Evolutionary conservation across 1,140 invertebrate genomes (phyloP), one percentile per base, ranked within the genome.

Genomic region (Micrasema longulum): DNA sequence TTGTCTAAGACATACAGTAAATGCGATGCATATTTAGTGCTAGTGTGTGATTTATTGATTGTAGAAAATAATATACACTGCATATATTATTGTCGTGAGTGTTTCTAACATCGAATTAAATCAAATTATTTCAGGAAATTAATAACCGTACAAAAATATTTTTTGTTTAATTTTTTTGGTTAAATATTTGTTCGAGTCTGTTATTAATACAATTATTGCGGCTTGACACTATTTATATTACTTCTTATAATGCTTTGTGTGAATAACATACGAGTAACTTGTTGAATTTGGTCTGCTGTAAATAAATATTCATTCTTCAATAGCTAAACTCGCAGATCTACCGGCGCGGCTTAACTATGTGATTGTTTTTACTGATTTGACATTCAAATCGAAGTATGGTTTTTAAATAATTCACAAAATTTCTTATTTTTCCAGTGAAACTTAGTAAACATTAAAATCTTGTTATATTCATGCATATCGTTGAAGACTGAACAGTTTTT

Each of bases 11-110:
- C 35, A 43, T 47, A 45, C 60, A 26, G 31, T 64, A 47, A 64
- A 45, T 47, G 12, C 43, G 43, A 41, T 64, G 60, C 60, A 64
- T 64, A 64, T 47, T 47, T 64, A 47, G 60, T 47, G 60, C 26
- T 47, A 45, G 38, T 64, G 60, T 64, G 60, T 64, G 60, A 64
- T 64, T 64, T 64, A 64, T 64, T 23, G 60, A 64, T 64, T 64
- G 7, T 26, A 12, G 23, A 36, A 12, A 16, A 14, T 57, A 3
- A 47, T 14, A 47, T 52, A 18, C 50, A 52, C 11, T 23, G 23
- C 11, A 31, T 7, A 7, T 31, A 31, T 31, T 31, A 31, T 31
- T 31, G 7, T 7, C 2, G 26, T n/a, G 7, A 31, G 26, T 31
- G 26, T 31, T 4, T 4, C 2, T 7, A 7, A 31, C 26, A 31